Conservation (phyloP, 2,888 invertebrate species). For the Idaea aversata region DNA sequence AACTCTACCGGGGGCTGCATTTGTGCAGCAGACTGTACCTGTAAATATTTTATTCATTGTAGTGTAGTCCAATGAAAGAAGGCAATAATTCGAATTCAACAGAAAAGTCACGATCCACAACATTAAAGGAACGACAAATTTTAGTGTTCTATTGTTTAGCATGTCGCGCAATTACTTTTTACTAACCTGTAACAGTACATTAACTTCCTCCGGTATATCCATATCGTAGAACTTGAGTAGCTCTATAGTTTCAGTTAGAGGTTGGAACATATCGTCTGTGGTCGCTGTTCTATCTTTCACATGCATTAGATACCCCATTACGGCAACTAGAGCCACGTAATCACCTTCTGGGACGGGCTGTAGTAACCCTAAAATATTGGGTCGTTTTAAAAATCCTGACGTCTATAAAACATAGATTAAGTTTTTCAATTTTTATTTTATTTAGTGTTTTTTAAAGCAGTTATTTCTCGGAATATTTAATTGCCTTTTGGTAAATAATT, state of each 20-base stretch:
- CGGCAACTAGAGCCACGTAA: conserved; percentile 91
- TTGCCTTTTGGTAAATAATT: no score
- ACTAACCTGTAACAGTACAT: conserved; percentile 88
- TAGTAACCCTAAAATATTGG: conserved; percentile 50
- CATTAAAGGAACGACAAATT: no score
- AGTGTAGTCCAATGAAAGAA: no score
- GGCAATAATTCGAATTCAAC: no score
- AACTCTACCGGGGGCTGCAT: no score
- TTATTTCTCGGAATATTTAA: no score
- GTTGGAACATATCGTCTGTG: conserved; percentile 98
- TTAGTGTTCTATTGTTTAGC: no score
- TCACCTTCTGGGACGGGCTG: conserved; percentile 93
- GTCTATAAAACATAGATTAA: background rate
- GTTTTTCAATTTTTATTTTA: no score
- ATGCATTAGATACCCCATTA: conserved; percentile 96
- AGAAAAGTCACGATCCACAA: no score
- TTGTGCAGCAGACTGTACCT: no score
- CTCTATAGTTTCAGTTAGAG: conserved; percentile 95
- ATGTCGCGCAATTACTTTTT: background rate
- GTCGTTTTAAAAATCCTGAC: background rate
- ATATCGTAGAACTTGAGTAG: conserved; percentile 96
- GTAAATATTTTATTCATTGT: no score
- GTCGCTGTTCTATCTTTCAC: conserved; percentile 93
- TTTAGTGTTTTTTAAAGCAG: no score
- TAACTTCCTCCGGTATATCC: conserved; percentile 98